A percentile compares a stretch with the other conserved stretches of the same genome.
Evolutionary conservation across 1,140 invertebrate genomes (phyloP).

Genomic region (Drosophila sechellia): DNA sequence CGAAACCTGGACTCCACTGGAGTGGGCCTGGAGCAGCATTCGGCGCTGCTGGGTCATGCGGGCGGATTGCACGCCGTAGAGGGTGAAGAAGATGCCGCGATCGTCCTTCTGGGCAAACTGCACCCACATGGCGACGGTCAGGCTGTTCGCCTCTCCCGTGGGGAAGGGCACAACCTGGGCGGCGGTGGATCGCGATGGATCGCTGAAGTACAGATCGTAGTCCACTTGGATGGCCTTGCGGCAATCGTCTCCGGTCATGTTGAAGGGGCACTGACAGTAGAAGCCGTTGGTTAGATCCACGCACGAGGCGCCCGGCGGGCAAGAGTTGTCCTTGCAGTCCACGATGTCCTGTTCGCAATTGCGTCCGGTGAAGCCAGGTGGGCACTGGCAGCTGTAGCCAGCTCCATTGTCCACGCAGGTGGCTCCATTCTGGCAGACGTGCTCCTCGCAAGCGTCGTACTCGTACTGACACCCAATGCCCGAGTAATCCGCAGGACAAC

Average conservation of each 20-base stretch:
- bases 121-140: slow-evolving; percentile 98
- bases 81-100: slow-evolving; percentile 96
- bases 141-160: slow-evolving; percentile 89
- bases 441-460: slow-evolving; percentile 95
- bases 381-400: slow-evolving; percentile 94
- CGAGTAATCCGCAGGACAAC: slow-evolving; percentile 93
- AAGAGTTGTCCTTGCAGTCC: slow-evolving; percentile 97
- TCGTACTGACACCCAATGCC: slow-evolving; percentile 97
- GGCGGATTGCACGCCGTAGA: slow-evolving; percentile 93
- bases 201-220: slow-evolving; percentile 97
- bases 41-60: slow-evolving; percentile 92
- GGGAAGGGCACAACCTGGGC: slow-evolving; percentile 96
- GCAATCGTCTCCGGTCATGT: slow-evolving; percentile 97
- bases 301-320: slow-evolving; percentile 96
- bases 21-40: slow-evolving; percentile 94
- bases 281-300: slow-evolving; percentile 96
- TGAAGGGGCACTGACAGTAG: slow-evolving; percentile 98
- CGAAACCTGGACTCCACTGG: slow-evolving; percentile 94
- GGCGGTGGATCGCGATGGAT: slow-evolving; percentile 93
- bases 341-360: slow-evolving; percentile 97
- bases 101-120: slow-evolving; percentile 96
- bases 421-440: slow-evolving; percentile 96
- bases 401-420: slow-evolving; percentile 93
- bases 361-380: slow-evolving; percentile 92
- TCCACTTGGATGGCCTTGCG: slow-evolving; percentile 98